Evolutionary conservation across 2,113 vertebrate genomes (phyloP).

Genomic region (Nibea albiflora): DNA sequence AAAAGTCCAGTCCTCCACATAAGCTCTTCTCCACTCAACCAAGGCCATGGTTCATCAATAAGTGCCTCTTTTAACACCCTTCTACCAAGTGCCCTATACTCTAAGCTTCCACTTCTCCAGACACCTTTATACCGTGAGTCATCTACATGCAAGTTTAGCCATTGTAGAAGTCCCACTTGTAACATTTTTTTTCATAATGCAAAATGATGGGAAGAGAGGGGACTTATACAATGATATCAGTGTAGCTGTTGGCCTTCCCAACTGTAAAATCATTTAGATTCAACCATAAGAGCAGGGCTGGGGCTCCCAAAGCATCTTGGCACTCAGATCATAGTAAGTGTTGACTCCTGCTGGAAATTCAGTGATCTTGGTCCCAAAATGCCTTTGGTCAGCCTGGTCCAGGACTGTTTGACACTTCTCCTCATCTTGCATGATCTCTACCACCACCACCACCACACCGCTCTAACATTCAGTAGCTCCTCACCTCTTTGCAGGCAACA

Average conservation of each 20-base stretch:
- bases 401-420: slow-evolving; percentile 78
- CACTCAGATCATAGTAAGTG: slow-evolving; percentile 53
- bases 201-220: not conserved
- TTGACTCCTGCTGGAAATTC: slow-evolving; percentile 22
- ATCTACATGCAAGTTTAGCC: slow-evolving; percentile 34
- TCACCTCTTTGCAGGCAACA: slow-evolving; percentile 65
- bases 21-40: slow-evolving; percentile 56
- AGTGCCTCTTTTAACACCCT: slow-evolving; percentile 62
- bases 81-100: slow-evolving; percentile 52
- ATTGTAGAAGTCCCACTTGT: slow-evolving; percentile 37
- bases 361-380: slow-evolving; percentile 66
- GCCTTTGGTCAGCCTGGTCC: slow-evolving; percentile 69
- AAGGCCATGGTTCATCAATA: slow-evolving; percentile 52
- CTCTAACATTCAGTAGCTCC: slow-evolving; percentile 68
- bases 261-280: slow-evolving; percentile 1
- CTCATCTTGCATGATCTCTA: slow-evolving; percentile 79
- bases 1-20: slow-evolving; percentile 49
- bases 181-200: not conserved
- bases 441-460: slow-evolving; percentile 56
- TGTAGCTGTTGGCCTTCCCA: not conserved
- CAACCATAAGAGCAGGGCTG: slow-evolving; percentile 68
- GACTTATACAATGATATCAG: slow-evolving; percentile 34
- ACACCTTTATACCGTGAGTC: slow-evolving; percentile 41
- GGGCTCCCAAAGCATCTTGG: slow-evolving; percentile 63
- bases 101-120: slow-evolving; percentile 43